These are phyloP conservation scores for Pangasius sanitwongsei DNA, from an alignment of 2,797 vertebrate genomes.

Conservation along the genomic window DNA sequence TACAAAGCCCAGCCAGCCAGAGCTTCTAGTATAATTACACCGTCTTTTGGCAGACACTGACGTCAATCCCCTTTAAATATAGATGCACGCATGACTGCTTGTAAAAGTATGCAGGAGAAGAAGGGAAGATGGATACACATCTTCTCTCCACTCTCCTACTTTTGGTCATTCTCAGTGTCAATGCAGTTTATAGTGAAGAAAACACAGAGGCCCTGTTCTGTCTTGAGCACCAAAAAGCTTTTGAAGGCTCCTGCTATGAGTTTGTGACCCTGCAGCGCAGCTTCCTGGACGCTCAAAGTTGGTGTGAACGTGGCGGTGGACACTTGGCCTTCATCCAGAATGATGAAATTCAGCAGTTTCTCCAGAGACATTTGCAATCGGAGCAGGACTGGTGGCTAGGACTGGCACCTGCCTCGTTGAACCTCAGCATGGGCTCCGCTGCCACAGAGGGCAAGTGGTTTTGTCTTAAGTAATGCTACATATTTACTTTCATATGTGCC, in stretches of 20 bases:
- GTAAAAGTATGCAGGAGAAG: slow-evolving; percentile 56
- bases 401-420: slow-evolving; percentile 75
- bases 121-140: slow-evolving; percentile 67
- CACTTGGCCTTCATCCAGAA: slow-evolving; percentile 86
- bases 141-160: slow-evolving; percentile 54
- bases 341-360: slow-evolving; percentile 85
- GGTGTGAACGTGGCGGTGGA: slow-evolving; percentile 90
- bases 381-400: slow-evolving; percentile 92
- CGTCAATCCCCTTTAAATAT: slow-evolving; percentile 71
- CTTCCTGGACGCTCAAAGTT: slow-evolving; percentile 82
- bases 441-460: slow-evolving; percentile 51
- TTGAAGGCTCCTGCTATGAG: slow-evolving; percentile 87
- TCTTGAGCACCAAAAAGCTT: slow-evolving; percentile 79
- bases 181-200: slow-evolving; percentile 57
- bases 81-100: slow-evolving; percentile 42
- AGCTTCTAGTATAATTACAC: slow-evolving; percentile 49
- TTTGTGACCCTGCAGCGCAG: slow-evolving; percentile 78
- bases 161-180: slow-evolving; percentile 57
- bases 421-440: slow-evolving; percentile 73
- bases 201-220: slow-evolving; percentile 68
- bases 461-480: neutral
- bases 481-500: neutral
- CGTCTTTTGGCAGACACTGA: slow-evolving; percentile 54
- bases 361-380: slow-evolving; percentile 77
- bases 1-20: slow-evolving; percentile 65